phyloP scores from a whole-genome alignment of 2,113 vertebrate species.

The Nycticryphes semicollaris region DNA sequence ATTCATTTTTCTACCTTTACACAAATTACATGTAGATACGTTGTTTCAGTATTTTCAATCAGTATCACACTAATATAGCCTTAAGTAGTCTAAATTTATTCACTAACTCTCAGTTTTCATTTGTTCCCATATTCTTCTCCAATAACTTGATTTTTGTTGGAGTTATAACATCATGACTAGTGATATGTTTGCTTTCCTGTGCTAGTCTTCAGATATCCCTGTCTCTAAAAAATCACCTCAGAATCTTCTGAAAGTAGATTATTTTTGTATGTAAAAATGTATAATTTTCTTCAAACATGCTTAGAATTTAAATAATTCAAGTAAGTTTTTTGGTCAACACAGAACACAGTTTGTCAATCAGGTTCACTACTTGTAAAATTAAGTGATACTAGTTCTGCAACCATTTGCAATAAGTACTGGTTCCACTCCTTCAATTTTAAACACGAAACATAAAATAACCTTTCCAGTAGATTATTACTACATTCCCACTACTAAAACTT shows the following conservation, averaged over 20 bases:
- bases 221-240: not conserved
- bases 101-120: not conserved
- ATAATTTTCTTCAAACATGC: not conserved
- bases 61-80: not conserved
- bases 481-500: not conserved
- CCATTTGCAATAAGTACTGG: not conserved
- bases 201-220: not conserved
- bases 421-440: not conserved
- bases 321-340: not conserved
- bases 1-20: not conserved
- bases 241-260: not conserved
- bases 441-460: not conserved
- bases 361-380: not conserved
- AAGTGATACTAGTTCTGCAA: not conserved
- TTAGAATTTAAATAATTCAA: not conserved
- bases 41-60: not conserved
- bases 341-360: not conserved
- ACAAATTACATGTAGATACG: not conserved
- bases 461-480: not conserved
- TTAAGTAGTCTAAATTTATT: not conserved
- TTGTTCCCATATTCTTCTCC: not conserved
- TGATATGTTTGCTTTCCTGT: not conserved
- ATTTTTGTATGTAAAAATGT: not conserved
- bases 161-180: not conserved
- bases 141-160: not conserved